Percentiles rank a stretch among this genome's conserved stretches.
Evolutionary conservation across 2,113 vertebrate species (phyloP).

Genomic region (Dromiciops gliroides): DNA sequence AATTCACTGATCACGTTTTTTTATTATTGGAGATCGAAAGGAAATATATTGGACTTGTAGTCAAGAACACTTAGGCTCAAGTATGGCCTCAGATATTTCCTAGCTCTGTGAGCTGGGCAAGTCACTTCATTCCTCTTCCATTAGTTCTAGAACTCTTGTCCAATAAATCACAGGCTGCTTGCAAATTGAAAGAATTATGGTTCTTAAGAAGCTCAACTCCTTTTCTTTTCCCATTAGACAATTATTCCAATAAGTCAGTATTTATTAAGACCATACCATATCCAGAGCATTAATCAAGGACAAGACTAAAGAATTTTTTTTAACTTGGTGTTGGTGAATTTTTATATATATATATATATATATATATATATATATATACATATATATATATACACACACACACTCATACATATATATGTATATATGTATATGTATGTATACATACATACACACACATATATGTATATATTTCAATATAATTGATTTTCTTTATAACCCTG

Average conservation of each 20-base stretch:
- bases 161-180: neutral
- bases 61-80: neutral
- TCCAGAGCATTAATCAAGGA: neutral
- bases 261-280: neutral
- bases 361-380: neutral
- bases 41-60: neutral
- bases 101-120: neutral
- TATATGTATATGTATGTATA: neutral
- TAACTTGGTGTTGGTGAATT: neutral
- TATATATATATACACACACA: accelerated
- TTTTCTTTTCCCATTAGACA: neutral
- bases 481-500: neutral
- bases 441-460: neutral
- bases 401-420: too few relatives aligned
- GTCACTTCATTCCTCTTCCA: neutral
- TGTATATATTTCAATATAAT: neutral
- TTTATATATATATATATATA: neutral
- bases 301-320: neutral
- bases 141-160: neutral
- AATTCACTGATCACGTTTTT: neutral
- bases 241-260: neutral
- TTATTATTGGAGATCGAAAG: neutral
- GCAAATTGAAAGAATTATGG: neutral
- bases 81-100: neutral
- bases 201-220: neutral